Percentiles rank a stretch among this genome's conserved stretches.
These are phyloP conservation scores for Amphipoea lucens DNA, from an alignment of 2,888 invertebrate species.

Conservation along the genomic window DNA sequence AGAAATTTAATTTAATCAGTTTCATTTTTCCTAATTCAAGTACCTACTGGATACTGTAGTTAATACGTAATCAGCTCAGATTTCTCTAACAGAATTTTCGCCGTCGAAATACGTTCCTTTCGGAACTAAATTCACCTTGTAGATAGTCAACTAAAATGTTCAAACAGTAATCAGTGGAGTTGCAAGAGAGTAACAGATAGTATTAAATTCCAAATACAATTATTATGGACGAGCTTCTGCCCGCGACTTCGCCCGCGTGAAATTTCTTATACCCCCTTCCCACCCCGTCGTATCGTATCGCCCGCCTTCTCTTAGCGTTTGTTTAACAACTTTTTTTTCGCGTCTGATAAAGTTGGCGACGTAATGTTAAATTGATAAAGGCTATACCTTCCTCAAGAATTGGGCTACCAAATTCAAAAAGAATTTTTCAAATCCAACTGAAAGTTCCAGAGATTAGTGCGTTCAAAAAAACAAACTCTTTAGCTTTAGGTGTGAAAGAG, in stretches of 20 bases:
- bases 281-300: no score
- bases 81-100: neutral
- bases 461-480: neutral
- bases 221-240: slow-evolving; percentile 4
- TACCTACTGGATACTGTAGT: neutral
- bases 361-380: neutral
- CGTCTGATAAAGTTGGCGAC: neutral
- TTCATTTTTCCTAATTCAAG: neutral
- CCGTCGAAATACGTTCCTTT: slow-evolving; percentile 1
- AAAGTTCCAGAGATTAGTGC: neutral
- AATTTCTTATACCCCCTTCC: no score
- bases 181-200: slow-evolving; percentile 7
- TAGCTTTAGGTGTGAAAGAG: no score
- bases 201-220: slow-evolving; percentile 26
- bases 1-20: neutral
- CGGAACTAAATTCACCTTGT: neutral
- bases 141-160: neutral
- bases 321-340: neutral
- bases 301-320: no score
- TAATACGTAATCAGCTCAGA: neutral
- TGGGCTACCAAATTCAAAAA: neutral
- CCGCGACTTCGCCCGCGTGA: no score
- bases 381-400: no score
- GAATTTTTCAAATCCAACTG: neutral
- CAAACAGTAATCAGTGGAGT: slow-evolving; percentile 2